Evolutionary conservation across 1,140 invertebrate genomes (phyloP).

Genomic region (Camponotus pennsylvanicus): DNA sequence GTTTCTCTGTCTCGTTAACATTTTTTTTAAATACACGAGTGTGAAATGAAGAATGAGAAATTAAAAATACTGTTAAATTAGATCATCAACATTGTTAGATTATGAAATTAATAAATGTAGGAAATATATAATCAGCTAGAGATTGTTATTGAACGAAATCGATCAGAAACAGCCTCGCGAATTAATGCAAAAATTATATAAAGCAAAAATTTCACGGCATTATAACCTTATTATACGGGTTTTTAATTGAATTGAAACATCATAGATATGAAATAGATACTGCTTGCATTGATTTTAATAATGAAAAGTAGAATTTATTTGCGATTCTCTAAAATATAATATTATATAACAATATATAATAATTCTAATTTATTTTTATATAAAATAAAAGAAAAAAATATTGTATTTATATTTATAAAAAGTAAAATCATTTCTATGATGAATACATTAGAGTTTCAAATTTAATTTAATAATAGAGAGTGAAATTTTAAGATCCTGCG

Average conservation of each 20-base stretch:
- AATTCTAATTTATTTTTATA: constrained; percentile 13
- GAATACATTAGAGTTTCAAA: not conserved
- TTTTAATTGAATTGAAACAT: not conserved
- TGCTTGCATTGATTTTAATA: constrained; percentile 31
- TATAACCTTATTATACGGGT: not conserved
- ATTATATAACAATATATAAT: not conserved
- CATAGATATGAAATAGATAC: not conserved
- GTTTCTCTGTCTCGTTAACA: not conserved
- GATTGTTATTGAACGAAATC: constrained; percentile 24
- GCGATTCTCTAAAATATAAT: not conserved
- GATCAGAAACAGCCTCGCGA: not conserved
- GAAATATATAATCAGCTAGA: not conserved
- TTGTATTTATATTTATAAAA: not conserved
- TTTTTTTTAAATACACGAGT: not conserved
- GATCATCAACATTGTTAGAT: not conserved
- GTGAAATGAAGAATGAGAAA: not conserved
- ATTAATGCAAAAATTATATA: not conserved
- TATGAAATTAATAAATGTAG: constrained; percentile 3
- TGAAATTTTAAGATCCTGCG: not conserved
- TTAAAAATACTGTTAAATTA: not conserved
- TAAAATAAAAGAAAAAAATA: not conserved
- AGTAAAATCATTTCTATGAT: not conserved
- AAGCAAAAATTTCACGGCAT: constrained; percentile 24
- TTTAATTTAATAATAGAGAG: not conserved
- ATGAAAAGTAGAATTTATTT: not conserved